A percentile compares a stretch with the other conserved stretches of the same genome.
Conservation (phyloP, 2,888 invertebrate genomes). For the Cephus runcator region DNA sequence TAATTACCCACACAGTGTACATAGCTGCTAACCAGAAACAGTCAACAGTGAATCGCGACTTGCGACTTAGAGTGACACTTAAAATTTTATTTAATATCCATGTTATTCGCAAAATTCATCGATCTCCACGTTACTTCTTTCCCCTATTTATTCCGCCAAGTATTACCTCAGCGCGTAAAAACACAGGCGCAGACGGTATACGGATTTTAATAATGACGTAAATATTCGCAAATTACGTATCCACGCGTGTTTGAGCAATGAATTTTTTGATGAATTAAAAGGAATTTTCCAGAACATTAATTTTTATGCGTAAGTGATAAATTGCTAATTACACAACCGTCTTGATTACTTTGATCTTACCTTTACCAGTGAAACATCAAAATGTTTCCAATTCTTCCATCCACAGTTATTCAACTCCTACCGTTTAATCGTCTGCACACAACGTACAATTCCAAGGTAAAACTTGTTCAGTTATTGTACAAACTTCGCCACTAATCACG, state of each 20-base stretch:
- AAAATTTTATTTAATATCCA: background rate
- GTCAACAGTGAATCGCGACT: background rate
- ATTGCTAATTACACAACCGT: background rate
- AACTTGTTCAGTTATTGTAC: background rate
- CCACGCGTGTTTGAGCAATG: background rate
- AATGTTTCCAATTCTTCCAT: background rate
- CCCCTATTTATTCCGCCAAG: background rate
- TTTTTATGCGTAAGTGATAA: background rate
- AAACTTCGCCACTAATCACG: background rate
- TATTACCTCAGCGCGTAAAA: background rate
- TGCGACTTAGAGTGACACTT: background rate
- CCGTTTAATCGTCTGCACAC: background rate
- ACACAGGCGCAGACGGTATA: background rate
- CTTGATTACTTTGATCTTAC: background rate
- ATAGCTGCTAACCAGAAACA: constrained; percentile 1
- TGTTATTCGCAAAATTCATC: background rate
- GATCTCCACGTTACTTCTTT: background rate
- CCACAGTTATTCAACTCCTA: background rate
- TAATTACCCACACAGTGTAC: background rate
- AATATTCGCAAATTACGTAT: background rate
- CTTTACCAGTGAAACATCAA: background rate
- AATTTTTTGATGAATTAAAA: background rate
- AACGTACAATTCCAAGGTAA: background rate
- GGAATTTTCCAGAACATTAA: background rate
- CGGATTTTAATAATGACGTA: background rate